Base-by-base conservation (phyloP, 64 coral and sea anemone species). In the Platygyra sinensis region DNA sequence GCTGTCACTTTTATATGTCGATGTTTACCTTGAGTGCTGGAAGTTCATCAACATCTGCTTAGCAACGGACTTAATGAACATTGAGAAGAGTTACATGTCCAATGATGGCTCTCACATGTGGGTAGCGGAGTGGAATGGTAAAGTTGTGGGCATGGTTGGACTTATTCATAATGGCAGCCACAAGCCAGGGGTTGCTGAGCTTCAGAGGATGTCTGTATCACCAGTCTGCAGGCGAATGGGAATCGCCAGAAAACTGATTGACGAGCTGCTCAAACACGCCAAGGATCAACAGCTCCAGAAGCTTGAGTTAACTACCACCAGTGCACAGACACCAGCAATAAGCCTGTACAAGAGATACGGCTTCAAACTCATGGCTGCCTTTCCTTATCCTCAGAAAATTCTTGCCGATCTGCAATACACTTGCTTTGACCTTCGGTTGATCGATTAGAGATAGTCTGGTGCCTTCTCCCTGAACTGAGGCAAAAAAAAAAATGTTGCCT, bases 61-160 rank as follows among this genome's bases (percentile, higher is more conserved):
- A 32, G 90, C 22, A 25, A 69, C 95, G 39, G 95, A 96, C 60
- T 42, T 96, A 12, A 25, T 38, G 11, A 49, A 96, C 60, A 96
- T 96, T 91, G 49, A 94, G 8, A 94, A 94, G 39, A 80, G 83
- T 27, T 89, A 96, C 22, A 94, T 87, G 91, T 83, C 81, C 16
- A 72, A 52, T 3, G 78, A 90, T 11, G 88, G 88, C 32, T 94
- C 87, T 24, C 82, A 75, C 49, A 94, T 96, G 95, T 94, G 91
- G 75, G 83, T 96, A 10, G 95, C 91, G 10, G 95, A 96, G 74
- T 29, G 73, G 0, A 27, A 83, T 77, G 88, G 88, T 10, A 72
- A 91, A 25, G 91, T 94, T 16, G 88, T 91, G 1, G 95, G 95
- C 30, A 96, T 94, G 88, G 95, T 94, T 1, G 95, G 95, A 20